A percentile compares a stretch with the other conserved stretches of the same genome.
These are phyloP conservation scores for Python bivittatus DNA, from an alignment of 2,113 vertebrate genomes.

Conservation along the genomic window DNA sequence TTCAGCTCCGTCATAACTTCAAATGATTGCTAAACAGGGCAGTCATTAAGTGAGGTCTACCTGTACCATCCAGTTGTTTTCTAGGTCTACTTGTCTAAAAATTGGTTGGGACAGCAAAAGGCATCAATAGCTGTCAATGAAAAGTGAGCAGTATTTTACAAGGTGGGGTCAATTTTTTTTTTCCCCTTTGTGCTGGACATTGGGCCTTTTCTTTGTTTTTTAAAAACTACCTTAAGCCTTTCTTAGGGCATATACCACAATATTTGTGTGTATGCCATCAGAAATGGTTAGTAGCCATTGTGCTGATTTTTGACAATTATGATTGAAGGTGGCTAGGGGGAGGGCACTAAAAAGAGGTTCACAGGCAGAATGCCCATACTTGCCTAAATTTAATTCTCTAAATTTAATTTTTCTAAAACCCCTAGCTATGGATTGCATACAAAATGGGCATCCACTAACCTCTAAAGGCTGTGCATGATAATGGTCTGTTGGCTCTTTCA, in stretches of 20 bases:
- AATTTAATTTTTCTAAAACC: background rate
- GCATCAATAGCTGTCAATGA: background rate
- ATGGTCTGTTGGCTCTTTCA: slow-evolving; percentile 96
- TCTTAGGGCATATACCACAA: background rate
- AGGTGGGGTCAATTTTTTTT: background rate
- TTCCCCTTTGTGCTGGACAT: background rate
- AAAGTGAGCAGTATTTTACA: background rate
- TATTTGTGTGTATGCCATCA: background rate
- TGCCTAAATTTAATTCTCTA: background rate
- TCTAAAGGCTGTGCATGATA: slow-evolving; percentile 98
- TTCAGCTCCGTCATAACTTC: background rate
- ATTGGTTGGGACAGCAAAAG: background rate
- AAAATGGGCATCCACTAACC: slow-evolving; percentile 72
- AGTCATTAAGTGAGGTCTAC: background rate
- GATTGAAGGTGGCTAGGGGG: background rate
- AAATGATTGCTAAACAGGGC: background rate
- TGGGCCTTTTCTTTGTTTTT: background rate
- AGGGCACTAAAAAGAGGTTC: background rate
- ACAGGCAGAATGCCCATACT: background rate
- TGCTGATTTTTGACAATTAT: background rate
- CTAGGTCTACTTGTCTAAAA: background rate
- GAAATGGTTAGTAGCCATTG: background rate
- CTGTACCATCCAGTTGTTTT: background rate
- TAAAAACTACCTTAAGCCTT: background rate
- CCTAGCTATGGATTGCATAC: background rate